Percentiles rank a stretch among this genome's conserved stretches.
These are phyloP conservation scores for Zenarchopterus dispar DNA, from an alignment of 2,797 vertebrate species.

Conservation along the genomic window DNA sequence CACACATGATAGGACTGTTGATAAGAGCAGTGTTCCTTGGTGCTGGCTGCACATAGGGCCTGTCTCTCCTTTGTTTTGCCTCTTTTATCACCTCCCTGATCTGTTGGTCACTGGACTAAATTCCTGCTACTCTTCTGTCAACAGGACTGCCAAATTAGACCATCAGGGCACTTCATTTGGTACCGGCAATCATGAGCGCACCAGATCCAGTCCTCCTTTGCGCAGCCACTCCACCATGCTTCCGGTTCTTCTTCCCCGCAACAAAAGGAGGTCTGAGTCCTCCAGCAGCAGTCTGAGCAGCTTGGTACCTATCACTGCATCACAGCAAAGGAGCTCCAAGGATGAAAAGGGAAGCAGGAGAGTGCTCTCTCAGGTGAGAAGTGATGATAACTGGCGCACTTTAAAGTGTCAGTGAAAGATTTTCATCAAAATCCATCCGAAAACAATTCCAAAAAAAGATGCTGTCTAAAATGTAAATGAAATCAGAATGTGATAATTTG, in stretches of 20 bases:
- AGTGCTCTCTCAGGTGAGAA: constrained; percentile 75
- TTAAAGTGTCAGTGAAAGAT: background rate
- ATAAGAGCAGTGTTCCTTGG: no score
- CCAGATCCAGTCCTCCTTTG: constrained; percentile 4
- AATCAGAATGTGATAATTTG: no score
- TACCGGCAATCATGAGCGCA: background rate
- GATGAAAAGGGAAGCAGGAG: constrained; percentile 19
- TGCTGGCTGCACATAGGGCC: no score
- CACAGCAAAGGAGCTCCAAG: constrained; percentile 61
- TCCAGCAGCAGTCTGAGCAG: constrained; percentile 78
- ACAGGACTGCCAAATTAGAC: constrained; percentile 46
- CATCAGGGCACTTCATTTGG: background rate
- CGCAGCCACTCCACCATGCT: constrained; percentile 14
- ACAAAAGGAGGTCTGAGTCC: constrained; percentile 9
- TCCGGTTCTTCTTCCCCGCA: constrained; percentile 18
- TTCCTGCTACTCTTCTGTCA: constrained; percentile 3
- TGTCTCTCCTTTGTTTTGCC: background rate
- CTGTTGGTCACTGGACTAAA: background rate
- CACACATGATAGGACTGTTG: no score
- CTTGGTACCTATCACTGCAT: constrained; percentile 47
- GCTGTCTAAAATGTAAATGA: no score
- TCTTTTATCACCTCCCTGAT: background rate
- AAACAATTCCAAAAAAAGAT: no score
- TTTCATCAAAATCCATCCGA: no score
- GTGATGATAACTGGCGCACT: background rate